Base-by-base conservation (phyloP, 1,140 invertebrate genomes). In the Delia radicum region DNA sequence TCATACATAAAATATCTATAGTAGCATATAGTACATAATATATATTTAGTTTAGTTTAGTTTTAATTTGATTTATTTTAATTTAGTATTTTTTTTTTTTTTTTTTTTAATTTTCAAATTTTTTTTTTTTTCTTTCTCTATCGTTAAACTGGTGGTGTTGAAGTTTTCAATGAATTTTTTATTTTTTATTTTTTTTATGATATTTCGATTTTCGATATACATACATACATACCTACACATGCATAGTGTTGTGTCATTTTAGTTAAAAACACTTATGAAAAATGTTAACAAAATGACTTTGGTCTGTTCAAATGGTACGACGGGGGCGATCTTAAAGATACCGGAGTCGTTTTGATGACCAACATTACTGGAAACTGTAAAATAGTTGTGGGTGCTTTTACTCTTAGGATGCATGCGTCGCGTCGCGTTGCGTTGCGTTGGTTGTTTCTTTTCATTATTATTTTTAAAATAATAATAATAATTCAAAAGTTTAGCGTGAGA, bases 401-500 rank as follows among this genome's bases (percentile, higher is more conserved):
- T n/a, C n/a, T n/a, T n/a, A n/a, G n/a, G n/a, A n/a, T n/a, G n/a
- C n/a, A n/a, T n/a, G n/a, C n/a, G n/a, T n/a, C n/a, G n/a, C n/a
- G n/a, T n/a, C n/a, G n/a, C n/a, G n/a, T n/a, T n/a, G n/a, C n/a
- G n/a, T n/a, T n/a, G n/a, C n/a, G n/a, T 55, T 55, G 24, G 21
- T 74, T 24, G 12, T 62, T 37, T 62, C 29, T 61, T 15, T 15
- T 26, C n/a, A 61, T 29, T 55, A 62, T 33, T 74, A 63, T 74
- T 74, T 74, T 63, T 74, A 31, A 63, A 74, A 61, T 74, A 55
- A 31, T 37, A 55, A 31, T 37, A 74, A 69, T 69, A 21, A 37
- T 69, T 33, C 2, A 69, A n/a, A 69, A 31, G 26, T 67, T 67
- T 29, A 26, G 65, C 8, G 65, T 69, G 65, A 69, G 65, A 69